These are phyloP conservation scores for Copsychus sechellarum DNA, from an alignment of 2,113 vertebrate species.

Conservation along the genomic window DNA sequence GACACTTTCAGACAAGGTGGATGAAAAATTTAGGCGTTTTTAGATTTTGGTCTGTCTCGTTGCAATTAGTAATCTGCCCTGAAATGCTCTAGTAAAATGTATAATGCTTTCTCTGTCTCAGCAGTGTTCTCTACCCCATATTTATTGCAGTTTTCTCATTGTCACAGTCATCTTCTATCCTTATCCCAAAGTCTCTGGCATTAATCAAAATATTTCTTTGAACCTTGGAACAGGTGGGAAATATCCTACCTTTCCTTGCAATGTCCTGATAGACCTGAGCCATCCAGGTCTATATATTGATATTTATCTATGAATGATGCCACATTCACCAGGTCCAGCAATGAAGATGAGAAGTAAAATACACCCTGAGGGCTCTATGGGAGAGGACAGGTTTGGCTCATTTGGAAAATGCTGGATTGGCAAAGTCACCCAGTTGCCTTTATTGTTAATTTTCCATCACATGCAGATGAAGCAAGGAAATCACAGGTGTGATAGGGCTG, in stretches of 20 bases:
- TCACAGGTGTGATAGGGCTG: background rate
- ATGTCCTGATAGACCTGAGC: background rate
- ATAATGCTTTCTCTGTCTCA: background rate
- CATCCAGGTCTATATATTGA: background rate
- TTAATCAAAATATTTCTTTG: background rate
- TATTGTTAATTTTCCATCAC: background rate
- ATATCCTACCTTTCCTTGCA: background rate
- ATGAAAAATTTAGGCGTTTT: background rate
- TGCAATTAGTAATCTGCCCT: background rate
- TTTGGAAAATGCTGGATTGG: background rate
- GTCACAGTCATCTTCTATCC: background rate
- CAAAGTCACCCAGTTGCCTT: background rate
- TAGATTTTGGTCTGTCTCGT: background rate
- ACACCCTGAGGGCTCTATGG: background rate
- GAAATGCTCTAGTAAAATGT: background rate
- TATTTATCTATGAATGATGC: background rate
- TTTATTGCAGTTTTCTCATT: background rate
- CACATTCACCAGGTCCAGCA: background rate
- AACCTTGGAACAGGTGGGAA: background rate
- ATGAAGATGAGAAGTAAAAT: background rate
- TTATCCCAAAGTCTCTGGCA: background rate
- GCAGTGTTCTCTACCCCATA: background rate
- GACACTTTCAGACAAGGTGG: background rate
- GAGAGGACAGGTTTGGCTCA: background rate
- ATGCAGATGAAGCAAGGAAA: background rate